Evolutionary conservation across 2,797 vertebrate genomes (phyloP), one percentile per base, ranked within the genome.

Genomic region (Catamblyrhynchus diadema): DNA sequence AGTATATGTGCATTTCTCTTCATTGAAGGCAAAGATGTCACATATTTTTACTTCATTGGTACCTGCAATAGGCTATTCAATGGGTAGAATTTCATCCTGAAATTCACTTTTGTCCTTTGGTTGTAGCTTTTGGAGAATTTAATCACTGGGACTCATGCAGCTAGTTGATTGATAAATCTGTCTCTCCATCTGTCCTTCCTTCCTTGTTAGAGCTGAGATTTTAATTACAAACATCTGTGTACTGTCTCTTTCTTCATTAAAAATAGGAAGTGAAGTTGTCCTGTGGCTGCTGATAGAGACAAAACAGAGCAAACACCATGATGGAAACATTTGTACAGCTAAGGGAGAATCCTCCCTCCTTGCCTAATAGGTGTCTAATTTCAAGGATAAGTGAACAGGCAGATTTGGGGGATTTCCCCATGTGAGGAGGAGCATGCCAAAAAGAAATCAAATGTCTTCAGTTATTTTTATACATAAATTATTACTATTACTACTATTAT

Each of bases 221-320:
- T 89, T 95, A 95, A 97, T 95, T 95, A 95, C 47, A 92, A 94
- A 97, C 94, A 86, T 95, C 93, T 93, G 94, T 92, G 88, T 74
- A 41, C 92, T 81, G 32, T 93, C 73, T 80, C 78, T 2, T 86
- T 84, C 83, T 82, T 80, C 27, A 20, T 95, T 92, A 93, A 92
- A 96, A 95, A 87, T 66, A 80, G 74, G 74, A 75, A 24, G 32
- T 92, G 77, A 90, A 75, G 73, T 90, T 90, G 30, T 59, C 66
- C 80, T 59, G 67, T 75, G 86, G 86, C 74, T 77, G 78, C 70
- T 93, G 81, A 32, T 53, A 70, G 83, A 62, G 48, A 66, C 27
- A 82, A 85, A 93, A 70, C 66, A 92, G 70, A 86, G 71, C 62
- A 86, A 81, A 92, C 53, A 73, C 27, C 56, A 33, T 2, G 9